A percentile compares a stretch with the other conserved stretches of the same genome.
phyloP scores from a whole-genome alignment of 2,888 invertebrate species.

The Drosophila anomalata region DNA sequence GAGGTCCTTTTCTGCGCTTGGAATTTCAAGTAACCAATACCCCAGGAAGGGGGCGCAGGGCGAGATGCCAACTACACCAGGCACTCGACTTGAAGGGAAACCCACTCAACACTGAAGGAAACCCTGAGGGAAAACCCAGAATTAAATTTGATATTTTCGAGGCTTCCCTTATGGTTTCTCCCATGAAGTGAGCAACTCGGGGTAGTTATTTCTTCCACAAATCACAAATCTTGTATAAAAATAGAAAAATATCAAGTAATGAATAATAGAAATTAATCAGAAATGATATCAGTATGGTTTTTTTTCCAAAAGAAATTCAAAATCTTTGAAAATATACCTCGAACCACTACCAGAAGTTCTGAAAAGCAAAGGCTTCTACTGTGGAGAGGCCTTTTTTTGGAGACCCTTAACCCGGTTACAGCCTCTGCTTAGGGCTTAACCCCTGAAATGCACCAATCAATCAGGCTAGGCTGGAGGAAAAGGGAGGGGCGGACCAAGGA shows the following conservation, averaged over 20 bases:
- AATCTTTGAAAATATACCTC: not conserved
- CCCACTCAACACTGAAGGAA: conserved; percentile 30
- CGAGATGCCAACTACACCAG: not conserved
- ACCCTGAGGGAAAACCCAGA: conserved; percentile 20
- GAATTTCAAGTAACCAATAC: conserved; percentile 42
- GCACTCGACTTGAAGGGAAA: conserved; percentile 11
- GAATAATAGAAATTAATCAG: not conserved
- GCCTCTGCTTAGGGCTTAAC: conserved; percentile 15
- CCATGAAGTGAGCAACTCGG: not conserved
- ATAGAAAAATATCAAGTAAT: not conserved
- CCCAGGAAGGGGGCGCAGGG: conserved; percentile 6
- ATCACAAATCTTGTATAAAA: not conserved
- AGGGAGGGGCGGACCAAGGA: too few species aligned
- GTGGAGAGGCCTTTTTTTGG: conserved; percentile 7
- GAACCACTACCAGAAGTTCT: conserved; percentile 1
- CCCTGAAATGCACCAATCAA: conserved; percentile 40
- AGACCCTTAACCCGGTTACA: conserved; percentile 33
- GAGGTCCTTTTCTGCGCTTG: conserved; percentile 32
- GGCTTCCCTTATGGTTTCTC: conserved; percentile 31
- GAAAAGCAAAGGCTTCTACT: conserved; percentile 16
- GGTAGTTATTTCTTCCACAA: not conserved
- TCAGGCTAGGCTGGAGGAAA: not conserved
- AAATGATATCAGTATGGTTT: not conserved
- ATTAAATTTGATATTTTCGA: conserved; percentile 43
- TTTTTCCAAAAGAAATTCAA: not conserved